Conservation (phyloP, 2,113 vertebrate genomes). For the Tricholaema leucomelas region DNA sequence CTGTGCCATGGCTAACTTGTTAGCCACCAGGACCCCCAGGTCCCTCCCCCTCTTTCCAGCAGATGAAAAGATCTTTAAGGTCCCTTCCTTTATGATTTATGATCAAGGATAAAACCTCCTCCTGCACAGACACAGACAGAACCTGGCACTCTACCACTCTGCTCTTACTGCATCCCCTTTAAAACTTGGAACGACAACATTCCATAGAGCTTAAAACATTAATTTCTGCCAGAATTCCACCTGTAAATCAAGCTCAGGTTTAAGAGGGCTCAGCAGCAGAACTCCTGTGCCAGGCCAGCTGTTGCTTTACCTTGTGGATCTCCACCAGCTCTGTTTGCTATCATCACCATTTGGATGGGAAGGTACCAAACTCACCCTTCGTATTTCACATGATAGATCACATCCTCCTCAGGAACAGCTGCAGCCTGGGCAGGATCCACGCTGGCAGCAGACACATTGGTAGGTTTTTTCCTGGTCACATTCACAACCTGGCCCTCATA, state of each 20-base stretch:
- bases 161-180: background rate
- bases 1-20: too few relatives aligned
- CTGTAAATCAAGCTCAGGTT: background rate
- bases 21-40: too few relatives aligned
- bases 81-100: too few relatives aligned
- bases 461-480: slow-evolving; percentile 75
- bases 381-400: slow-evolving; percentile 93
- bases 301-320: background rate
- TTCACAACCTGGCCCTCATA: slow-evolving; percentile 92
- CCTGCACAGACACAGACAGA: background rate
- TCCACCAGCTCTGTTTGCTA: background rate
- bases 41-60: too few relatives aligned
- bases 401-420: slow-evolving; percentile 52
- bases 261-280: background rate
- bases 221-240: background rate
- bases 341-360: background rate
- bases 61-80: too few relatives aligned
- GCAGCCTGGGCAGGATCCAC: background rate
- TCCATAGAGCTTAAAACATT: background rate
- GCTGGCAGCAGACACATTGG: background rate
- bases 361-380: slow-evolving; percentile 88
- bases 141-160: background rate
- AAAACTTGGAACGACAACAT: background rate
- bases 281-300: background rate
- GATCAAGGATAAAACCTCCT: background rate